Base-by-base conservation (phyloP, 1,140 invertebrate species). In the Saxidomus purpurata region DNA sequence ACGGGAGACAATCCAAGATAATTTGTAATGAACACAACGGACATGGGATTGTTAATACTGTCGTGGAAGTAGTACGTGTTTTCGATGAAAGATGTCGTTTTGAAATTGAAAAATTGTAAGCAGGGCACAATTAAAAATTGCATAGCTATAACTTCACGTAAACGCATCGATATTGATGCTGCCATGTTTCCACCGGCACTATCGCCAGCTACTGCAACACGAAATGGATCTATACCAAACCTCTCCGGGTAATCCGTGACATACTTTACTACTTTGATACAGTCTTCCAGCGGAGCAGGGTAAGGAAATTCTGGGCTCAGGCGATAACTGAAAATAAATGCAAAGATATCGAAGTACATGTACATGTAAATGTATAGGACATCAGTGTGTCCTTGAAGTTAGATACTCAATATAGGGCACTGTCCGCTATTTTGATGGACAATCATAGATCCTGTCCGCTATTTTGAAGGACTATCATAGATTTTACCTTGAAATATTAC, bases 51-150 rank as follows among this genome's bases (percentile, higher is more conserved):
- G 25, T 93, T 91, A 0, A 93, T 87, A 77, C 91, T 90, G 79
- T 89, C 83, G 34, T 90, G 88, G 25, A 93, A 76, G 59, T 92
- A 92, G 11, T 61, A 22, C 17, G 81, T 63, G 87, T 93, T 91
- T 84, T 92, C 92, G 17, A 89, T 85, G 36, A 87, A 92, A 36
- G 94, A 94, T 15, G 94, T 94, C 0, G 93, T 93, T 34, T 90
- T 89, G 36, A 93, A 94, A 69, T 94, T 90, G n/a, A 93, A 77
- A 28, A 92, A 87, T 87, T 95, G 94, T 22, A 94, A 55, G 69
- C 86, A 87, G 8, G 94, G 94, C 47, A 93, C 93, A 9, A 95
- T 90, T 15, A 95, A 71, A 36, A 95, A 67, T 87, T 95, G 94
- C 76, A 94, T 87, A 3, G 92, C 90, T 19, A 92, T 67, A 55